Percentiles rank a stretch among this genome's conserved stretches.
Conservation (phyloP, 2,797 vertebrate species). For the Molossus alvarezi region DNA sequence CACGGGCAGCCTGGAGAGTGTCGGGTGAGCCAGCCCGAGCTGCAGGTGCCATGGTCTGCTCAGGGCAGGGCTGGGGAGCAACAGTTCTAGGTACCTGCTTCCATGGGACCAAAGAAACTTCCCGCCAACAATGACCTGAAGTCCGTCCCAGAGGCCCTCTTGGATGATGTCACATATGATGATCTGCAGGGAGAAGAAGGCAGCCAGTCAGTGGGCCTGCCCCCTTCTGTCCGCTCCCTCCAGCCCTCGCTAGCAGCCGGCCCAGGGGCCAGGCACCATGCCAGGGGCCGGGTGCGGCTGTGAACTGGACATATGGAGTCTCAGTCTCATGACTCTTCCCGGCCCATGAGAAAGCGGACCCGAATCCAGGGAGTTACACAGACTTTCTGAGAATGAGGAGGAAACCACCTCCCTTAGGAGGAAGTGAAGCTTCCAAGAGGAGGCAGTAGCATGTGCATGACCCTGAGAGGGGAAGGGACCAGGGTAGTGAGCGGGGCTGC, state of each 20-base stretch:
- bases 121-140: conserved; percentile 71
- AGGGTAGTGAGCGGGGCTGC: neutral
- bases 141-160: conserved; percentile 77
- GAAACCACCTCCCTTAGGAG: neutral
- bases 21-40: neutral
- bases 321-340: neutral
- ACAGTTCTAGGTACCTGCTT: conserved; percentile 29
- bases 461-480: neutral
- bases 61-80: neutral
- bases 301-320: neutral
- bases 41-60: rapidly evolving
- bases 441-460: neutral
- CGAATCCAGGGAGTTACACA: too few relatives aligned
- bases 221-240: neutral
- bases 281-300: neutral
- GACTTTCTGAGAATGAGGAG: neutral
- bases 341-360: neutral
- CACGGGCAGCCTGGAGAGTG: rapidly evolving
- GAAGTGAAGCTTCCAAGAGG: neutral
- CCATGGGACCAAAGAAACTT: neutral
- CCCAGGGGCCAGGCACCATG: rapidly evolving
- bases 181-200: neutral
- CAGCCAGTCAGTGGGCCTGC: neutral
- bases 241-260: neutral
- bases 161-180: conserved; percentile 68